phyloP scores from a whole-genome alignment of 2,113 vertebrate genomes.

The Bambusicola thoracicus region DNA sequence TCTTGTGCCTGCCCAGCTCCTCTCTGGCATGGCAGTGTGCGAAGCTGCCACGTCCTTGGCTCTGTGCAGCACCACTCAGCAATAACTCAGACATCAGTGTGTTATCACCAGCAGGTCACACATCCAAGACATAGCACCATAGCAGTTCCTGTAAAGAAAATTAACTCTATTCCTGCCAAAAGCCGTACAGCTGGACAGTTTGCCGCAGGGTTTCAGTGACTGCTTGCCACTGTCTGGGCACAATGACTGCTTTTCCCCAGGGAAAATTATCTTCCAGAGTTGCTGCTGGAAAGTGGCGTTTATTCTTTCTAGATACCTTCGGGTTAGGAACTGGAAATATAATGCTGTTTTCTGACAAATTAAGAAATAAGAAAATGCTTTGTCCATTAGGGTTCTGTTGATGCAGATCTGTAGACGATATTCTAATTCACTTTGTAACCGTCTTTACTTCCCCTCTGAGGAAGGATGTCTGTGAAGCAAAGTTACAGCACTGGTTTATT shows the following conservation, averaged over 20 bases:
- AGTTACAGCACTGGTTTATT: background rate
- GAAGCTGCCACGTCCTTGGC: background rate
- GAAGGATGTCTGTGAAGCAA: background rate
- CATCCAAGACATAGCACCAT: background rate
- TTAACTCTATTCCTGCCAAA: background rate
- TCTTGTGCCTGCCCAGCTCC: background rate
- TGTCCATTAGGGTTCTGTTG: background rate
- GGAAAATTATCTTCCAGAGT: background rate
- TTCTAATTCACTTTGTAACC: background rate
- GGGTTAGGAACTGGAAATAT: background rate
- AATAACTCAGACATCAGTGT: background rate
- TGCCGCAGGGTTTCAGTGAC: background rate
- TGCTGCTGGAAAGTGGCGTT: background rate
- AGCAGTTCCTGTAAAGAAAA: background rate
- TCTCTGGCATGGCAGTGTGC: background rate
- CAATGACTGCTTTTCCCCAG: background rate
- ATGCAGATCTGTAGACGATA: accelerated
- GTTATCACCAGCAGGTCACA: background rate
- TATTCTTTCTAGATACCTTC: background rate
- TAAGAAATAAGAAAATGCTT: background rate
- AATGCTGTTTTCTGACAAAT: background rate
- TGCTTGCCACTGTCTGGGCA: background rate
- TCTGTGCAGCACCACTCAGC: background rate
- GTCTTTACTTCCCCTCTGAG: background rate
- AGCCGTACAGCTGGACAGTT: background rate